Conservation (phyloP, 2,113 vertebrate species). For the Alligator sinensis region DNA sequence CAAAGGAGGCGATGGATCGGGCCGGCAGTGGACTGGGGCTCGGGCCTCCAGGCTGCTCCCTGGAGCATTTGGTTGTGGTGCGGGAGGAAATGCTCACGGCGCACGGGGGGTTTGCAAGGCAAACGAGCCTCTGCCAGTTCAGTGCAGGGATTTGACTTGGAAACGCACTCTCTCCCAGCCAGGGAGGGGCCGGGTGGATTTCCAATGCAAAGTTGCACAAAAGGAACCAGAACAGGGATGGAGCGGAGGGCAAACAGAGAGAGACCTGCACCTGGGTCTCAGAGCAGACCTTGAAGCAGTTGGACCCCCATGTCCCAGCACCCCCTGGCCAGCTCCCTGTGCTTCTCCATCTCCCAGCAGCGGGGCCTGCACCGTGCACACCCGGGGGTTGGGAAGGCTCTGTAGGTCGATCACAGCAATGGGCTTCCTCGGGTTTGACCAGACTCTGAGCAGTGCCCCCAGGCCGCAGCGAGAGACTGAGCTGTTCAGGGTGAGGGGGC, state of each 20-base stretch:
- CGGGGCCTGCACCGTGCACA: too few relatives aligned
- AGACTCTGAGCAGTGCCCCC: not conserved
- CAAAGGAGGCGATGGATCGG: not conserved
- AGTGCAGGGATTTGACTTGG: constrained; percentile 10
- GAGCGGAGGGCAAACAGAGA: not conserved
- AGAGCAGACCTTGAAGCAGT: not conserved
- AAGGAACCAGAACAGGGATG: not conserved
- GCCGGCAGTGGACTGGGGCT: not conserved
- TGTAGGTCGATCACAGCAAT: not conserved
- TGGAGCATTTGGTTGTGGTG: not conserved
- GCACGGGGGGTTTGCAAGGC: not conserved
- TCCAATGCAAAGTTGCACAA: not conserved
- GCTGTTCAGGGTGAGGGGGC: not conserved
- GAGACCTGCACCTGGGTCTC: not conserved
- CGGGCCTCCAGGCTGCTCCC: not conserved
- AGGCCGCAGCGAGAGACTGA: not conserved
- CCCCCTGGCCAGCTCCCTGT: not conserved
- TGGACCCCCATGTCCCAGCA: not conserved
- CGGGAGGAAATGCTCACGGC: not conserved
- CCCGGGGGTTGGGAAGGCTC: not conserved
- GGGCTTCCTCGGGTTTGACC: not conserved
- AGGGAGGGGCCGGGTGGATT: not conserved
- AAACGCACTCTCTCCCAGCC: not conserved
- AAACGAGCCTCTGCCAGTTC: not conserved
- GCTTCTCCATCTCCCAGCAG: not conserved